phyloP scores from a whole-genome alignment of 2,888 invertebrate species.

The Halocaridina rubra region DNA sequence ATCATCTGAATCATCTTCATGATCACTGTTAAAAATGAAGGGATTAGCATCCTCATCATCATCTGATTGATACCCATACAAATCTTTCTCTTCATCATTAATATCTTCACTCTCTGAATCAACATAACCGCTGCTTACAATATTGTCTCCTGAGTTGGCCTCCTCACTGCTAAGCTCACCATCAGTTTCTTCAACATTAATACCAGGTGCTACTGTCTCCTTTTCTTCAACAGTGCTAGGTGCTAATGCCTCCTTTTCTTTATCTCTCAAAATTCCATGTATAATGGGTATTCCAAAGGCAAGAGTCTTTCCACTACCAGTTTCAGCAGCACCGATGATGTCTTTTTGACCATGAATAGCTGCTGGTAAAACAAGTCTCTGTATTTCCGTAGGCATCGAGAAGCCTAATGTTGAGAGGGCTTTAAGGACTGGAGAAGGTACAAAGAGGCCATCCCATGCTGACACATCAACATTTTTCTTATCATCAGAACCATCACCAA shows the following conservation, averaged over 20 bases:
- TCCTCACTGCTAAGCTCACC: slow-evolving; percentile 32
- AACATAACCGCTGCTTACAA: slow-evolving; percentile 50
- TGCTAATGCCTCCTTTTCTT: slow-evolving; percentile 14
- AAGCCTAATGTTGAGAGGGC: slow-evolving; percentile 84
- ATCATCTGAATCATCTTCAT: slow-evolving; percentile 68
- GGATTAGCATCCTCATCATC: too few relatives aligned
- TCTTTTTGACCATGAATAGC: slow-evolving; percentile 90
- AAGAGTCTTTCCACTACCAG: slow-evolving; percentile 98
- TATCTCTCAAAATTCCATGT: slow-evolving; percentile 81
- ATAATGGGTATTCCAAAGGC: slow-evolving; percentile 97
- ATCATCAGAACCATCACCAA: not conserved
- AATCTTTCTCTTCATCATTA: slow-evolving; percentile 15
- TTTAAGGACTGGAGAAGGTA: slow-evolving; percentile 78
- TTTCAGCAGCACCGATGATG: slow-evolving; percentile 98
- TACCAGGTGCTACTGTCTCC: slow-evolving; percentile 63
- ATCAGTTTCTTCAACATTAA: slow-evolving; percentile 45
- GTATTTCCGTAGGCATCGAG: slow-evolving; percentile 85
- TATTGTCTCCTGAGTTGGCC: slow-evolving; percentile 52
- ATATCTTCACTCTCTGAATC: slow-evolving; percentile 50
- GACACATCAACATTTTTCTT: slow-evolving; percentile 65
- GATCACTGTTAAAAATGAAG: slow-evolving; percentile 44
- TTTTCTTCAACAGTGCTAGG: slow-evolving; percentile 64
- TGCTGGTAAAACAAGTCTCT: slow-evolving; percentile 79
- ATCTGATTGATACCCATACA: too few relatives aligned
- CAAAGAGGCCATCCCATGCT: slow-evolving; percentile 70